Base-by-base conservation (phyloP, 2,888 invertebrate genomes). In the Drepanosiphum platanoidis region DNA sequence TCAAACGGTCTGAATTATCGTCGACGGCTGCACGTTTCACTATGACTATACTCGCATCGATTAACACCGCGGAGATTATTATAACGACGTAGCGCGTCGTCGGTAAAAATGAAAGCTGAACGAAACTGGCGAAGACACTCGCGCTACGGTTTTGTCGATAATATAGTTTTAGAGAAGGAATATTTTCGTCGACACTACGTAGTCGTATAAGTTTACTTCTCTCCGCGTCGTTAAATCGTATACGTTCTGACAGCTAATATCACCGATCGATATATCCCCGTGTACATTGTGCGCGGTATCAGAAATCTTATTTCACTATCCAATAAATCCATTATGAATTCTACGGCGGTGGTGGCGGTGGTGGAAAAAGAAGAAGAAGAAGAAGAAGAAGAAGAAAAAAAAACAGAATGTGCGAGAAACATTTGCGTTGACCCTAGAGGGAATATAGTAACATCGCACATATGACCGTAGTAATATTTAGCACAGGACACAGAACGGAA, bases 371-470 rank as follows among this genome's bases (percentile, higher is more conserved):
- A n/a, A n/a, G n/a, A n/a, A n/a, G n/a, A n/a, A n/a, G n/a, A n/a
- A n/a, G n/a, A n/a, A n/a, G n/a, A n/a, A n/a, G n/a, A n/a, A n/a
- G n/a, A n/a, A n/a, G n/a, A n/a, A n/a, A n/a, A n/a, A n/a, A n/a
- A n/a, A n/a, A n/a, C 39, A 71, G 42, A 71, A 42, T 27, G n/a
- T 39, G 36, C 36, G 22, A 52, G 52, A 52, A 18, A 52, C 52
- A 52, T 52, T 52, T 52, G 52, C 52, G 18, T 52, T 52, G 58
- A 36, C 36, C 13, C 34, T 22, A 34, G 36, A 18, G 34, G 27
- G 36, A 81, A 80, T 34, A 61, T 34, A 46, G 46, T 66, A 74
- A 71, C 52, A 81, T 81, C 52, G n/a, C n/a, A n/a, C 81, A 58
- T 58, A 39, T 66, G 64, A 32, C 66, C 18, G 36, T 18, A 84